A percentile compares a stretch with the other conserved stretches of the same genome.
Conservation (phyloP, 2,113 vertebrate genomes). For the Pantherophis guttatus region DNA sequence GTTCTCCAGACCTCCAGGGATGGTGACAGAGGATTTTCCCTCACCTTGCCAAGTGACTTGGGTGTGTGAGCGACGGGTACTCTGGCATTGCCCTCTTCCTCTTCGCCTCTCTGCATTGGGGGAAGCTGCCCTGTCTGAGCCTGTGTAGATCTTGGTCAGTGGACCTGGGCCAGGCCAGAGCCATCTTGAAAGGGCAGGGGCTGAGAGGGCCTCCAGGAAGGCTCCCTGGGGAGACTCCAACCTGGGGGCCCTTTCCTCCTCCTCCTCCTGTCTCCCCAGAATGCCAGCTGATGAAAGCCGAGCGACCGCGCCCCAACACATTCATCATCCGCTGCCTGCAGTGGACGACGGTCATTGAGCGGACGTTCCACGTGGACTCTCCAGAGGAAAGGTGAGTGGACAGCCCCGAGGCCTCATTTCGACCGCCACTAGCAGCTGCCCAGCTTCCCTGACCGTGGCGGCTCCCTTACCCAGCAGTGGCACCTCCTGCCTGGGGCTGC, state of each 20-base stretch:
- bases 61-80: neutral
- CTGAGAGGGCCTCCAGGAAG: neutral
- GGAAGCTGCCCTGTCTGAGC: neutral
- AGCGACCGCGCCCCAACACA: constrained; percentile 88
- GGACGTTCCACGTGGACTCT: constrained; percentile 92
- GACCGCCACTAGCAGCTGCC: neutral
- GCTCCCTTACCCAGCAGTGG: neutral
- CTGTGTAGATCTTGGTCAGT: neutral
- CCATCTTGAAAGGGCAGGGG: neutral
- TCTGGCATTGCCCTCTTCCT: no score
- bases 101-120: neutral
- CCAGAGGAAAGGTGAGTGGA: constrained; percentile 81
- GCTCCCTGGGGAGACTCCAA: neutral
- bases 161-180: neutral
- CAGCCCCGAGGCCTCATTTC: neutral
- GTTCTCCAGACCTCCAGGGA: neutral
- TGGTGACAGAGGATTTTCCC: no score
- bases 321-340: constrained; percentile 95
- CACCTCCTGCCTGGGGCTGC: neutral
- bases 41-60: no score
- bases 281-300: constrained; percentile 75
- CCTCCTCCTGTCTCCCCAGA: neutral
- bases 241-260: neutral
- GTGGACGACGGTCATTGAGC: constrained; percentile 93
- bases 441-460: neutral